These are phyloP conservation scores for Hystrix cristata DNA, from an alignment of 2,113 vertebrate species.

Conservation along the genomic window DNA sequence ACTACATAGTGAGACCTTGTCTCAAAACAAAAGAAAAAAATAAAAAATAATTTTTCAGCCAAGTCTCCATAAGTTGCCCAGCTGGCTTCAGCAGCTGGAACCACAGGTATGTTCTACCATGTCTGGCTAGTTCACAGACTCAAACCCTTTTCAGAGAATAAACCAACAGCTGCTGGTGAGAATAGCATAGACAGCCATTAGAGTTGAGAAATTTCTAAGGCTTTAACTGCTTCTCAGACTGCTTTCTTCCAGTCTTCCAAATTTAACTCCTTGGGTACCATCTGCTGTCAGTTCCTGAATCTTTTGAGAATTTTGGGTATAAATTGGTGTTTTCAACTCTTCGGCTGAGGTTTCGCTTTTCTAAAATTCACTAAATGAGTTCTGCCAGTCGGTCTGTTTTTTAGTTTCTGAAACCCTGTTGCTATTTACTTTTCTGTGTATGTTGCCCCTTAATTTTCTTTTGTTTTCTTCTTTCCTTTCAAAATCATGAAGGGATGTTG, in stretches of 20 bases:
- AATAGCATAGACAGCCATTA: neutral
- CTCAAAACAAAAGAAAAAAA: neutral
- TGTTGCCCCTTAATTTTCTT: neutral
- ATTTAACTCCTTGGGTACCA: neutral
- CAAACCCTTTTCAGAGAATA: neutral
- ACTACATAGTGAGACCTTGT: neutral
- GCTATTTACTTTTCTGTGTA: neutral
- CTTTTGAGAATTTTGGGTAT: conserved; percentile 4
- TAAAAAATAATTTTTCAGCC: too few relatives aligned
- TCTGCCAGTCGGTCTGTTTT: neutral
- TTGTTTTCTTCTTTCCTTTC: neutral
- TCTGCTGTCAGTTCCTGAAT: neutral
- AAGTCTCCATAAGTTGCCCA: too few relatives aligned
- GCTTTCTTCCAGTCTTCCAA: neutral
- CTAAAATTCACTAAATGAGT: neutral
- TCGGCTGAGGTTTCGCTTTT: neutral
- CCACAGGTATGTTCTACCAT: neutral
- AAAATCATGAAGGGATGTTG: neutral
- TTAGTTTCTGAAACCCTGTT: conserved; percentile 19
- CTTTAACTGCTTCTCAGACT: neutral
- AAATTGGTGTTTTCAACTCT: neutral
- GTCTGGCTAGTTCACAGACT: neutral
- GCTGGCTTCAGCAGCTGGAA: neutral
- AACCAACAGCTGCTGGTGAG: neutral
- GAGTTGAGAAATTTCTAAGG: neutral